A percentile compares a stretch with the other conserved stretches of the same genome.
These are phyloP conservation scores for Margaritifera margaritifera DNA, from an alignment of 2,888 invertebrate species.

Conservation along the genomic window DNA sequence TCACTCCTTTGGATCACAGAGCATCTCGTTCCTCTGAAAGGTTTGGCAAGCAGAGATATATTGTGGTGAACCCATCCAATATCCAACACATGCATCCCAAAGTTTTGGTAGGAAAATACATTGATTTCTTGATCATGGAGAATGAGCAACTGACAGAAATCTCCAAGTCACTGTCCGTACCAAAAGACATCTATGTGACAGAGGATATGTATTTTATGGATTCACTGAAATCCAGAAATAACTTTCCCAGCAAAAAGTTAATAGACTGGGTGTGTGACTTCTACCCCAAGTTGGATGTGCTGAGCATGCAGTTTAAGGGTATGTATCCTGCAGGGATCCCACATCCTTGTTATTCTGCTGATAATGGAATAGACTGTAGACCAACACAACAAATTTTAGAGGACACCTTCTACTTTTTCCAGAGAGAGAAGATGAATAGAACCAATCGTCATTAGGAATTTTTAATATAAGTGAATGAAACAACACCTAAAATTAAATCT, in stretches of 20 bases:
- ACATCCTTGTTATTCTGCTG: constrained; percentile 9
- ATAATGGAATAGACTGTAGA: constrained; percentile 34
- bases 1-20: too few species aligned
- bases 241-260: constrained; percentile 62
- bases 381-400: constrained; percentile 53
- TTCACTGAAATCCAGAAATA: constrained; percentile 45
- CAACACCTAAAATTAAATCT: too few species aligned
- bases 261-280: constrained; percentile 57
- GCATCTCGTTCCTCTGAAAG: too few species aligned
- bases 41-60: constrained; percentile 23
- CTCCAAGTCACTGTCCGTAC: constrained; percentile 58
- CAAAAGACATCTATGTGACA: constrained; percentile 61
- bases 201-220: constrained; percentile 66
- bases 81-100: constrained; percentile 27
- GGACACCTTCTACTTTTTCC: constrained; percentile 62
- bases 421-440: constrained; percentile 38
- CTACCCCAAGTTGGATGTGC: constrained; percentile 44
- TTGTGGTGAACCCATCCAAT: constrained; percentile 37
- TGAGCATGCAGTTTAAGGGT: constrained; percentile 28
- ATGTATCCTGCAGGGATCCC: not conserved
- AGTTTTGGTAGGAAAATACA: constrained; percentile 49
- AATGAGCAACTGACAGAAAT: constrained; percentile 68
- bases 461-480: too few species aligned
- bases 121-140: constrained; percentile 63
- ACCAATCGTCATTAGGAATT: too few species aligned